Evolutionary conservation across 1,140 invertebrate genomes (phyloP).

Genomic region (Lamellibrachia luymesi): DNA sequence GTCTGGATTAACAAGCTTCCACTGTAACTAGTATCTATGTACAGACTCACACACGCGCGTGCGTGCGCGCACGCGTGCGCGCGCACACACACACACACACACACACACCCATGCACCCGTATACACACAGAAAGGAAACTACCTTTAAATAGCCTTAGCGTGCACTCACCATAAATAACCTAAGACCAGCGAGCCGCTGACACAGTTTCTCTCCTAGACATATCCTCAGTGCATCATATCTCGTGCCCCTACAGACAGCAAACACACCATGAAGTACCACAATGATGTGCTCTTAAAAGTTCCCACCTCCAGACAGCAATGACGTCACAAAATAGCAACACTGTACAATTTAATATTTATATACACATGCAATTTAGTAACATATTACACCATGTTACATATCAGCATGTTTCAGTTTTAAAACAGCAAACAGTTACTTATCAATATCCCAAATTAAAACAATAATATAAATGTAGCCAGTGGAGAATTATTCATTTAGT

Average conservation of each 20-base stretch:
- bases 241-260: constrained; percentile 39
- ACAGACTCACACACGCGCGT: too few species aligned
- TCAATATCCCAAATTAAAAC: neutral
- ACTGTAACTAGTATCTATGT: too few species aligned
- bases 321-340: neutral
- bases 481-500: neutral
- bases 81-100: too few species aligned
- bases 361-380: neutral
- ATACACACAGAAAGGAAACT: too few species aligned
- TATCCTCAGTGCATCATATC: constrained; percentile 51
- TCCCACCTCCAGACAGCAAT: neutral
- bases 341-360: neutral
- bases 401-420: neutral
- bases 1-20: too few species aligned
- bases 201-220: constrained; percentile 51
- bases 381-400: neutral
- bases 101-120: too few species aligned
- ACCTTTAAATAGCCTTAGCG: too few species aligned
- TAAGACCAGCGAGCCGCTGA: constrained; percentile 40
- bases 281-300: neutral
- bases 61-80: too few species aligned
- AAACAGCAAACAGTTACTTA: neutral
- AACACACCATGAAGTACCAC: neutral
- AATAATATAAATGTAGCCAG: neutral
- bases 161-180: constrained; percentile 51